Evolutionary conservation across 2,113 vertebrate genomes (phyloP).

Genomic region (Thryonomys swinderianus): DNA sequence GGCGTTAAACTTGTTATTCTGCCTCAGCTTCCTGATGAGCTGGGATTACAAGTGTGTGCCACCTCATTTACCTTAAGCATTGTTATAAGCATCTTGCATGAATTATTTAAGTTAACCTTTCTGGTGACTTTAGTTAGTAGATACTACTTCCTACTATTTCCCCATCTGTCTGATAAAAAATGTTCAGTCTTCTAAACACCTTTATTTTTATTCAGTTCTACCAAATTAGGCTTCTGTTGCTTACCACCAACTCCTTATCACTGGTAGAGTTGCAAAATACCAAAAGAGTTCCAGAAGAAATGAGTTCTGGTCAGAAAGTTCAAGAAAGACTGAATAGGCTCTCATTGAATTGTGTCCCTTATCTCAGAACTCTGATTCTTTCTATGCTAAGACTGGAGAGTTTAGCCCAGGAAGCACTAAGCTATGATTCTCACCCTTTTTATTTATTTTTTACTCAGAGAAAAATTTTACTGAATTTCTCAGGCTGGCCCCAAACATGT

Average conservation of each 20-base stretch:
- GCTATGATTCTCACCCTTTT: neutral
- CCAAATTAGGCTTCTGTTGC: neutral
- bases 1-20: neutral
- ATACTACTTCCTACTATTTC: neutral
- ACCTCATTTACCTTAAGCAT: neutral
- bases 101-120: neutral
- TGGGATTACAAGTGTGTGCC: neutral
- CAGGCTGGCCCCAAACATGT: neutral
- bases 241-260: neutral
- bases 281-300: neutral
- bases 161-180: neutral
- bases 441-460: neutral
- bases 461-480: neutral
- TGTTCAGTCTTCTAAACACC: neutral
- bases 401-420: neutral
- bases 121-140: neutral
- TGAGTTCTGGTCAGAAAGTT: neutral
- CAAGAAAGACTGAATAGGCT: neutral
- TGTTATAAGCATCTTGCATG: neutral
- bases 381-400: neutral
- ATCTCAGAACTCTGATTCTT: neutral
- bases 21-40: neutral
- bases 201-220: neutral
- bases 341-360: neutral
- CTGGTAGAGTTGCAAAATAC: neutral